These are phyloP conservation scores for Spea hammondii DNA, from an alignment of 2,797 vertebrate species.

Conservation along the genomic window DNA sequence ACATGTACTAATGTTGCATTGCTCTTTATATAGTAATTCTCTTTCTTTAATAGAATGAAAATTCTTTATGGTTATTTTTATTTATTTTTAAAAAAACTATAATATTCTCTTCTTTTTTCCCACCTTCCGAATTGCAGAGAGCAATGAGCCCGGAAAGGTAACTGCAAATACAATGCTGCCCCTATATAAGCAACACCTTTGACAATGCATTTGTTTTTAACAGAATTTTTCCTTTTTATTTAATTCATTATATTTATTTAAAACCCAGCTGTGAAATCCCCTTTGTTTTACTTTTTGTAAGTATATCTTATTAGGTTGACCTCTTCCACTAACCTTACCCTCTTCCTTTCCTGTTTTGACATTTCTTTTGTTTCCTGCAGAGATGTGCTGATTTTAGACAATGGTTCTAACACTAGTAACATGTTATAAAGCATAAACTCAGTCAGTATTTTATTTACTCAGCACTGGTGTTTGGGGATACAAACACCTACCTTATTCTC, in stretches of 20 bases:
- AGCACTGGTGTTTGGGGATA: background rate
- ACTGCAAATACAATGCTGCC: too few relatives aligned
- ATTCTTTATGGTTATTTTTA: too few relatives aligned
- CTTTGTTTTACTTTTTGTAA: slow-evolving; percentile 14
- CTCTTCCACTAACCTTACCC: slow-evolving; percentile 7
- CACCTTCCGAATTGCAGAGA: too few relatives aligned
- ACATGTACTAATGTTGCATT: background rate
- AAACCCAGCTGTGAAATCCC: slow-evolving; percentile 10
- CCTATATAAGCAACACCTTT: too few relatives aligned
- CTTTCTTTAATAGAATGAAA: too few relatives aligned
- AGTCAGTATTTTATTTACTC: background rate
- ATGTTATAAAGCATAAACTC: background rate
- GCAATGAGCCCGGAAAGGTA: too few relatives aligned
- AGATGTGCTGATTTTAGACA: slow-evolving; percentile 11
- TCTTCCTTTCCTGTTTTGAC: slow-evolving; percentile 33
- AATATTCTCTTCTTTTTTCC: too few relatives aligned
- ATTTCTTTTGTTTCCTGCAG: slow-evolving; percentile 28
- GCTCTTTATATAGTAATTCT: background rate
- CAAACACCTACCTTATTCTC: background rate
- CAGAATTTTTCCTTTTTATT: background rate
- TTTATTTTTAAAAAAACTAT: too few relatives aligned
- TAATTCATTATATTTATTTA: background rate
- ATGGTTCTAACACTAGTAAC: background rate
- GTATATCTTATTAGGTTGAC: slow-evolving; percentile 19
- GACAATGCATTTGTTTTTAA: background rate